Evolutionary conservation across 2,113 vertebrate genomes (phyloP).

Genomic region (Poeciliopsis turrubarensis): DNA sequence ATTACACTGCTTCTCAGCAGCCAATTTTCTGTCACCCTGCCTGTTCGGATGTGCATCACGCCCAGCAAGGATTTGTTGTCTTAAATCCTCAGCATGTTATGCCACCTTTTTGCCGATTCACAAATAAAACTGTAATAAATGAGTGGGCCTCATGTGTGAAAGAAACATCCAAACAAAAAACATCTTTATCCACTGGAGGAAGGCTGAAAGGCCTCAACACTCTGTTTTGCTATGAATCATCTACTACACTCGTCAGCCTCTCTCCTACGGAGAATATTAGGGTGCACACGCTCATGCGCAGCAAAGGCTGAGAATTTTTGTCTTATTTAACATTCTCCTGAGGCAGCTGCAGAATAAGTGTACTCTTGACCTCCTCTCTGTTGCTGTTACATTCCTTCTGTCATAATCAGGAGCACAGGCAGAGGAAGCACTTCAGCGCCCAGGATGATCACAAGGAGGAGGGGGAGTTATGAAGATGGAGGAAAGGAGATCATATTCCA

Average conservation of each 20-base stretch:
- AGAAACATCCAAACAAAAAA: neutral
- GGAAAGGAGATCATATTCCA: conserved; percentile 29
- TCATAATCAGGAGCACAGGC: conserved; percentile 38
- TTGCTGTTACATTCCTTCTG: conserved; percentile 47
- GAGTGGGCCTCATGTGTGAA: neutral
- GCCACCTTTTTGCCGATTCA: neutral
- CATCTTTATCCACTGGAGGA: conserved; percentile 3
- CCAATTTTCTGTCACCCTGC: conserved; percentile 46
- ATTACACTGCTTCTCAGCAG: conserved; percentile 44
- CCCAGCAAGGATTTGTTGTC: conserved; percentile 10
- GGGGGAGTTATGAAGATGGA: conserved; percentile 31
- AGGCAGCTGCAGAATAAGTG: conserved; percentile 45
- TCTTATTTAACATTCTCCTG: conserved; percentile 40
- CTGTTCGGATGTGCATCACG: conserved; percentile 19
- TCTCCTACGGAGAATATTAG: neutral
- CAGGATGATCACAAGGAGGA: conserved; percentile 17
- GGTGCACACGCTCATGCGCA: neutral
- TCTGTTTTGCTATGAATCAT: conserved; percentile 58
- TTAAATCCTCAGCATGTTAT: neutral
- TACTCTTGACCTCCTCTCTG: conserved; percentile 53
- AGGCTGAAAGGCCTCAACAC: conserved; percentile 27
- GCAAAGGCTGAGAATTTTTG: conserved; percentile 6
- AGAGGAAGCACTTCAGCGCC: conserved; percentile 31
- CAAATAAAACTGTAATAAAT: neutral
- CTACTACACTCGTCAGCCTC: conserved; percentile 18